phyloP scores from a whole-genome alignment of 1,140 invertebrate species.

The Anastrepha obliqua region DNA sequence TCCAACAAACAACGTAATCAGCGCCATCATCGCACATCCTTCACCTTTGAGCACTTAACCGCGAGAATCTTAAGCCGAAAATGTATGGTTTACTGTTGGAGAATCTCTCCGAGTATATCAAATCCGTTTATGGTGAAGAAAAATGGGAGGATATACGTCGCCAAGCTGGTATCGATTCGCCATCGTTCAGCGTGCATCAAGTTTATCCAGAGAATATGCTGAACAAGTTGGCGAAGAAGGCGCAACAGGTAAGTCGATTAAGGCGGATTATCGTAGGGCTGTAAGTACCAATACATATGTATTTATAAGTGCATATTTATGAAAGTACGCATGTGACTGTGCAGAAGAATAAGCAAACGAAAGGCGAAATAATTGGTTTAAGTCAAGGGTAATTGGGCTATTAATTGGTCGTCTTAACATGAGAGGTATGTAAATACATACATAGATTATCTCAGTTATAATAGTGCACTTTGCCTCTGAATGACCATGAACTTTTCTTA shows the following conservation, averaged over 20 bases:
- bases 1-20: not conserved
- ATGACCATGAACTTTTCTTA: too few relatives aligned
- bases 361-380: not conserved
- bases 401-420: not conserved
- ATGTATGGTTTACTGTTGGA: slow-evolving; percentile 97
- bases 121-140: slow-evolving; percentile 92
- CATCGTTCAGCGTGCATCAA: slow-evolving; percentile 93
- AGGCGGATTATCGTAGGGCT: not conserved
- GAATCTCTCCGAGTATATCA: slow-evolving; percentile 93
- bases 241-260: slow-evolving; percentile 81
- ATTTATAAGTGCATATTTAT: not conserved
- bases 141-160: slow-evolving; percentile 91
- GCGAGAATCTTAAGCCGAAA: slow-evolving; percentile 63
- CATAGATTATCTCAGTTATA: too few relatives aligned
- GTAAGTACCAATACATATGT: not conserved
- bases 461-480: too few relatives aligned
- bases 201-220: slow-evolving; percentile 94
- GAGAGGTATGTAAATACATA: too few relatives aligned
- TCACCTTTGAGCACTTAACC: not conserved
- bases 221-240: slow-evolving; percentile 87
- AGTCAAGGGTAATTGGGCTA: not conserved
- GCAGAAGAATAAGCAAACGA: too few relatives aligned
- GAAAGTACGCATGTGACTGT: too few relatives aligned
- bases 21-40: not conserved
- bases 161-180: slow-evolving; percentile 87